Base-by-base conservation (phyloP, 2,797 vertebrate genomes). In the Fistularia commersonii region DNA sequence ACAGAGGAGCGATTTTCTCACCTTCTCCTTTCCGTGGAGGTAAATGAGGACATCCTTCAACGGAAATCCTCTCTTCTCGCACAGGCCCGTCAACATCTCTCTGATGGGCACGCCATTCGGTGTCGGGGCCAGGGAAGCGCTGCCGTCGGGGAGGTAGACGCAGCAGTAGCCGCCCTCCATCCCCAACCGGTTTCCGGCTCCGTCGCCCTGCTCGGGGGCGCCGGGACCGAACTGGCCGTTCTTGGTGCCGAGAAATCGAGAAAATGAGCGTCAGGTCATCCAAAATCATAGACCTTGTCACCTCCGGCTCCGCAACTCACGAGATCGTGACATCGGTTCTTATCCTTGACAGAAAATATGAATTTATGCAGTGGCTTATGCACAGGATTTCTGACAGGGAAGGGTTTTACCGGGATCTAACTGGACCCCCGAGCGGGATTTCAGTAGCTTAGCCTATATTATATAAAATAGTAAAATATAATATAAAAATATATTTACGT, bases 11-110 rank as follows among this genome's bases (percentile, higher is more conserved):
- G 3, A 6, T 15, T 38, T 6, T 1, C 41, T 64, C 52, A 98
- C 97, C 94, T 95, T 94, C 51, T 98, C 94, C 0, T 93, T 96
- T 67, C 93, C 93, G 3, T 92, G 85, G 56, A 98, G 89, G 76
- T 94, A 99, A 75, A 98, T 93, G 80, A 94, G 72, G 49, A 97
- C 86, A 56, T 97, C 94, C 1, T 92, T 92, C 11, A 95, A 77
- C 6, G 88, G 93, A 76, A 98, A 94, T 50, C 93, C 94, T 1
- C 97, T 92, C 62, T 98, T 98, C 86, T 98, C 94, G 31, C 96
- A 99, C 51, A 99, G 90, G 48, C 93, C 85, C 0, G 89, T 71
- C 74, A 99, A 83, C 93, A 98, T 94, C 53, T 94, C 92, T 0
- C 92, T 91, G 72, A 99, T 92, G 60, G 85, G 86, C 58, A 90